Conservation (phyloP, 2,888 invertebrate species). For the Andrena trimmerana region DNA sequence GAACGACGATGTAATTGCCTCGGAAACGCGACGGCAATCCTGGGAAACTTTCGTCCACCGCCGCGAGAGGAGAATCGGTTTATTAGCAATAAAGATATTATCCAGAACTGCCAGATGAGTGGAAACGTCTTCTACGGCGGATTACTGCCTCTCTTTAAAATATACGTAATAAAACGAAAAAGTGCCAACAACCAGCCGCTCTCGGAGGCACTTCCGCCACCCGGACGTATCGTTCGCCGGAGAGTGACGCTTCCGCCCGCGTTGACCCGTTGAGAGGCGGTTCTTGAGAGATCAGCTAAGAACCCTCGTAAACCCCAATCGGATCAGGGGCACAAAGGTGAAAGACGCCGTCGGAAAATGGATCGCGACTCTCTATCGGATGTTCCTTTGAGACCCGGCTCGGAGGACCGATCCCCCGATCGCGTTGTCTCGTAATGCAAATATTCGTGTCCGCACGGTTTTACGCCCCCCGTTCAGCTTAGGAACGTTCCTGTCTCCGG, state of each 20-base stretch:
- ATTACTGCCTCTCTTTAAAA: constrained; percentile 20
- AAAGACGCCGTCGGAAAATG: constrained; percentile 36
- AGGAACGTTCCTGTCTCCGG: constrained; percentile 14
- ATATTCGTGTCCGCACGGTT: constrained; percentile 37
- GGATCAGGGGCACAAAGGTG: constrained; percentile 48
- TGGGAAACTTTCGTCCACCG: background rate
- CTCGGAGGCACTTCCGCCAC: constrained; percentile 10
- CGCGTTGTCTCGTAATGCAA: constrained; percentile 7
- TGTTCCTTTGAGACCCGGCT: constrained; percentile 7
- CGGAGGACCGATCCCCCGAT: background rate
- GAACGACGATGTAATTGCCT: constrained; percentile 20
- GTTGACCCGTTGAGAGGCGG: background rate
- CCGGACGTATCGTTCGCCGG: constrained; percentile 32
- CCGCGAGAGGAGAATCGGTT: constrained; percentile 13
- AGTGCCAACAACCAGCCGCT: constrained; percentile 8
- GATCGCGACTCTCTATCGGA: constrained; percentile 35
- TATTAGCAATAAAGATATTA: constrained; percentile 50
- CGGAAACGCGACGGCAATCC: background rate
- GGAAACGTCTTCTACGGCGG: background rate
- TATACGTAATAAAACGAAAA: constrained; percentile 20
- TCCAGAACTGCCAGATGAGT: constrained; percentile 9
- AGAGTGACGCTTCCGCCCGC: constrained; percentile 9
- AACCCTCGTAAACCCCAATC: constrained; percentile 62
- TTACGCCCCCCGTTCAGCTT: constrained; percentile 24
- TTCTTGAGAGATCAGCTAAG: constrained; percentile 29